Conservation (phyloP, 30 jellyfish, hydroid and myxozoan species). For the Aurelia sp. region DNA sequence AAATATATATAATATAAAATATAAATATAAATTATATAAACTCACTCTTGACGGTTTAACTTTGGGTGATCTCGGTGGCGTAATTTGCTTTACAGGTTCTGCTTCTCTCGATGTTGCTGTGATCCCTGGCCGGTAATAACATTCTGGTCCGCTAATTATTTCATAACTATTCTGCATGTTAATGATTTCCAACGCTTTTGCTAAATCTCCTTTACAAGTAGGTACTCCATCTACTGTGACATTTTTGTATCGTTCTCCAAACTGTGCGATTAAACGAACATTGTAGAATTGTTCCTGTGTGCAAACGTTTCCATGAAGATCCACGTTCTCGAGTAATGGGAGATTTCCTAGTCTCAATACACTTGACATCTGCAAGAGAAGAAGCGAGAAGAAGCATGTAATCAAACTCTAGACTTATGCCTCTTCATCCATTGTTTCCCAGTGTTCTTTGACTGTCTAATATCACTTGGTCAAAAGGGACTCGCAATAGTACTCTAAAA, state of each 20-base stretch:
- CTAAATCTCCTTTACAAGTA: not conserved
- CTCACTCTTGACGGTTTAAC: slow-evolving; percentile 35
- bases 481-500: no score
- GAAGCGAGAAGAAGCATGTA: not conserved
- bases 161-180: slow-evolving; percentile 74
- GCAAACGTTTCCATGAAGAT: slow-evolving; percentile 77
- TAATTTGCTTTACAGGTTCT: slow-evolving; percentile 30
- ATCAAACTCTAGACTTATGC: no score
- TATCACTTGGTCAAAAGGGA: no score
- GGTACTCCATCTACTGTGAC: slow-evolving; percentile 7
- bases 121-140: slow-evolving; percentile 45
- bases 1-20: no score
- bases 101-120: slow-evolving; percentile 52
- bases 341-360: slow-evolving; percentile 76
- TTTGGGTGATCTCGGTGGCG: slow-evolving; percentile 68
- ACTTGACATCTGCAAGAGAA: slow-evolving; percentile 50
- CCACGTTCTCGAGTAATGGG: slow-evolving; percentile 70
- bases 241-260: slow-evolving; percentile 74
- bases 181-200: slow-evolving; percentile 59
- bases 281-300: slow-evolving; percentile 57
- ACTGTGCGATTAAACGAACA: slow-evolving; percentile 79
- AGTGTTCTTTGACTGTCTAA: no score
- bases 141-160: slow-evolving; percentile 68
- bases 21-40: no score
- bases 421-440: no score